Evolutionary conservation across 2,888 invertebrate genomes (phyloP).

Genomic region (Lasioglossum pauxillum): DNA sequence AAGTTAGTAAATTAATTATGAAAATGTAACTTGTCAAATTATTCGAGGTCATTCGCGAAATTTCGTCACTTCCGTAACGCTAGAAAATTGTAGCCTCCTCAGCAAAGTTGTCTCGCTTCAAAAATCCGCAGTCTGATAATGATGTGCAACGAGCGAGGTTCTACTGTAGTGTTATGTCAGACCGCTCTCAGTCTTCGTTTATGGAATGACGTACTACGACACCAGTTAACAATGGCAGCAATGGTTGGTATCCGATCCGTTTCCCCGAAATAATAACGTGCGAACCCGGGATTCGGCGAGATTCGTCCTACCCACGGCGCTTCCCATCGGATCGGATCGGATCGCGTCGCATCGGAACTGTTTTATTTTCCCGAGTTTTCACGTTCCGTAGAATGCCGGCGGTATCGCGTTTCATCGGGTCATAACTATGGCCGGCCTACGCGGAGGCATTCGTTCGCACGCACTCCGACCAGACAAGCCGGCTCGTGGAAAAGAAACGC

Average conservation of each 20-base stretch:
- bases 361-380: conserved; percentile 31
- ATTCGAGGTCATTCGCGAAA: no score
- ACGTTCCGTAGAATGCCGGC: conserved; percentile 21
- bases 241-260: not conserved
- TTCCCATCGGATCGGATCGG: not conserved
- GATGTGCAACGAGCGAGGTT: not conserved
- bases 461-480: conserved; percentile 34
- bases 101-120: no score
- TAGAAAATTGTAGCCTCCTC: no score
- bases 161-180: not conserved
- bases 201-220: not conserved
- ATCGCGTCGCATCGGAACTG: not conserved
- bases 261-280: conserved; percentile 14
- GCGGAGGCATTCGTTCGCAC: conserved; percentile 48
- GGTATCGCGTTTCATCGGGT: conserved; percentile 47
- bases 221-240: not conserved
- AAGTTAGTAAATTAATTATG: no score
- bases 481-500: conserved; percentile 39
- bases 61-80: no score
- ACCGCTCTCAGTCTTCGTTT: not conserved
- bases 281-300: not conserved
- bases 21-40: no score
- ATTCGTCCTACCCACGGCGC: not conserved
- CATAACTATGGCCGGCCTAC: conserved; percentile 46
- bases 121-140: no score